Evolutionary conservation across 2,797 vertebrate genomes (phyloP).

Genomic region (Babyrousa celebensis): DNA sequence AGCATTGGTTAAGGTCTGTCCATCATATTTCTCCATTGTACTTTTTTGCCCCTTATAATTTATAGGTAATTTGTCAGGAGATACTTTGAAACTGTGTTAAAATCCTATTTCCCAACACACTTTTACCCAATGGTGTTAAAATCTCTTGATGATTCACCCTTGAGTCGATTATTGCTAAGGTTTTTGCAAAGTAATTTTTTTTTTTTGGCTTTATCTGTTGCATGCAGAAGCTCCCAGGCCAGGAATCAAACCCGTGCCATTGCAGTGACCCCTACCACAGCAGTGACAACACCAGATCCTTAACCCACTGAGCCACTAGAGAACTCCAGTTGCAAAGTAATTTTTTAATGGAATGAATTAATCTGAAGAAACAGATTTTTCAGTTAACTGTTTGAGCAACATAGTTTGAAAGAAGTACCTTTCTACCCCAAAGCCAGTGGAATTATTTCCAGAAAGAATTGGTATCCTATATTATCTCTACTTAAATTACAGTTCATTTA

Average conservation of each 20-base stretch:
- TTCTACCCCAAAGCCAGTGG: neutral
- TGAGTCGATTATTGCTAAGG: neutral
- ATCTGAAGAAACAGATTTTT: conserved; percentile 8
- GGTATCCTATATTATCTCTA: neutral
- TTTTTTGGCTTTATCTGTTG: too few species aligned
- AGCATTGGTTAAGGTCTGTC: neutral
- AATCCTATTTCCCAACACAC: neutral
- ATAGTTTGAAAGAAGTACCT: neutral
- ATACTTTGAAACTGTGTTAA: conserved; percentile 16
- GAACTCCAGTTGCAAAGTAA: too few species aligned
- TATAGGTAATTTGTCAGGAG: conserved; percentile 13
- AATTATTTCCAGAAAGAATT: conserved; percentile 49
- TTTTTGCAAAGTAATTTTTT: neutral
- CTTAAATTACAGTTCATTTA: neutral
- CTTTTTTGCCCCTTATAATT: neutral
- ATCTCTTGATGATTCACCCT: neutral
- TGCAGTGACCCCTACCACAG: too few species aligned
- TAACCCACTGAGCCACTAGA: too few species aligned
- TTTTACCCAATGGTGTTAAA: neutral
- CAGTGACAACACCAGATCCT: too few species aligned
- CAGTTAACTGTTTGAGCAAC: neutral
- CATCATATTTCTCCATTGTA: neutral
- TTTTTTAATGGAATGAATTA: neutral
- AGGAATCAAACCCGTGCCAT: too few species aligned
- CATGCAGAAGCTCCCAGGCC: too few species aligned